Percentiles rank a stretch among this genome's conserved stretches.
These are phyloP conservation scores for Conchocele bisecta DNA, from an alignment of 2,888 invertebrate species.

Conservation along the genomic window DNA sequence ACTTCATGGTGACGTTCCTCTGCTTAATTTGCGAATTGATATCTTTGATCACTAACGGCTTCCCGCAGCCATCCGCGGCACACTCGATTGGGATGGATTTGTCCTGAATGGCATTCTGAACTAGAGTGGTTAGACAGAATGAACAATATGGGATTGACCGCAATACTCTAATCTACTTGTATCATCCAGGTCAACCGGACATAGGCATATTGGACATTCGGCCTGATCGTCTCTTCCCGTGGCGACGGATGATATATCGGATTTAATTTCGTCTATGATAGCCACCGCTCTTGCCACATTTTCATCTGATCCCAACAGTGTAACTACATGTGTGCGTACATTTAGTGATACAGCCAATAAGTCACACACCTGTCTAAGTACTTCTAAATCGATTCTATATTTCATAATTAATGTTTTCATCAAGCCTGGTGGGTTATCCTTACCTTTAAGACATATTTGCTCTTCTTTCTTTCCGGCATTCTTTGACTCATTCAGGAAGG, in stretches of 20 bases:
- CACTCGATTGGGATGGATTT: constrained; percentile 72
- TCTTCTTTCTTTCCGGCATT: constrained; percentile 22
- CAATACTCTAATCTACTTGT: constrained; percentile 73
- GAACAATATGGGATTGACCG: constrained; percentile 76
- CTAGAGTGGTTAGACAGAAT: constrained; percentile 63
- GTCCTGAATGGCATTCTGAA: constrained; percentile 55
- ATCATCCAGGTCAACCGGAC: constrained; percentile 62
- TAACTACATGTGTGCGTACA: constrained; percentile 53
- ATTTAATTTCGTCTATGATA: constrained; percentile 32
- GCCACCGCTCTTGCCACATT: constrained; percentile 44
- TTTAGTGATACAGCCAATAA: constrained; percentile 53
- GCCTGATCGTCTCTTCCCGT: constrained; percentile 11
- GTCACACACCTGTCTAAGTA: constrained; percentile 42
- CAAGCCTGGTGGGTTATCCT: constrained; percentile 64
- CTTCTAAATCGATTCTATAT: constrained; percentile 58
- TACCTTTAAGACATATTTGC: constrained; percentile 53
- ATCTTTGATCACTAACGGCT: constrained; percentile 64
- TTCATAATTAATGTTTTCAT: constrained; percentile 66
- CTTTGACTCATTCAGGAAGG: not conserved
- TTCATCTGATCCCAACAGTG: constrained; percentile 54
- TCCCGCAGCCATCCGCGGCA: constrained; percentile 64
- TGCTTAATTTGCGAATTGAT: constrained; percentile 44
- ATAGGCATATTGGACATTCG: constrained; percentile 75
- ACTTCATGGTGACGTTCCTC: constrained; percentile 35
- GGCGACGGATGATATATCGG: not conserved